phyloP scores from a whole-genome alignment of 2,797 vertebrate genomes.

The Typhlichthys subterraneus region DNA sequence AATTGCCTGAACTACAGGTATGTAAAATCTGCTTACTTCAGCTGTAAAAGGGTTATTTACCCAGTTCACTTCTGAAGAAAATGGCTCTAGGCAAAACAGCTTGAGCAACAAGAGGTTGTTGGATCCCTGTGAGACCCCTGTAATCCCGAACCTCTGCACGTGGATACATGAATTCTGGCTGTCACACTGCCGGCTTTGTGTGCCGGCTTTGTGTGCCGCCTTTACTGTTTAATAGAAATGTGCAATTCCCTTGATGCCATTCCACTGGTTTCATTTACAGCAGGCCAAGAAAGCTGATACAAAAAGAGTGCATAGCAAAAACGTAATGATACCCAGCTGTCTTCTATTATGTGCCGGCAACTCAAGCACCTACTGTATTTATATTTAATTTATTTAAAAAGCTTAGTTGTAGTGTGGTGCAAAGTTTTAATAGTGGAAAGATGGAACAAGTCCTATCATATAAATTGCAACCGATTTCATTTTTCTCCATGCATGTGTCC shows the following conservation, averaged over 20 bases:
- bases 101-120: neutral
- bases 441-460: slow-evolving; percentile 33
- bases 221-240: slow-evolving; percentile 60
- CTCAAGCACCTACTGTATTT: slow-evolving; percentile 64
- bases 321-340: slow-evolving; percentile 79
- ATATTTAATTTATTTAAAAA: slow-evolving; percentile 41
- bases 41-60: slow-evolving; percentile 11
- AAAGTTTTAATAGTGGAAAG: slow-evolving; percentile 47
- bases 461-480: slow-evolving; percentile 36
- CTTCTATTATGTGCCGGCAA: slow-evolving; percentile 59
- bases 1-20: neutral
- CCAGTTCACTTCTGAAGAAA: slow-evolving; percentile 34
- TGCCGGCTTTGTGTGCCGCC: slow-evolving; percentile 66
- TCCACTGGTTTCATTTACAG: slow-evolving; percentile 71
- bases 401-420: slow-evolving; percentile 10
- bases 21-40: slow-evolving; percentile 21
- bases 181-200: slow-evolving; percentile 56
- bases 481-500: slow-evolving; percentile 39
- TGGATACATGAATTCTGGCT: slow-evolving; percentile 5
- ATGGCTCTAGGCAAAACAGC: slow-evolving; percentile 53
- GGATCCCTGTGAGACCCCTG: slow-evolving; percentile 4
- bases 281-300: slow-evolving; percentile 75
- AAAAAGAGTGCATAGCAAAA: slow-evolving; percentile 69
- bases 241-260: slow-evolving; percentile 66
- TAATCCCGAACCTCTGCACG: slow-evolving; percentile 15